Conservation (phyloP, 2,113 vertebrate genomes). For the Gopherus evgoodei region DNA sequence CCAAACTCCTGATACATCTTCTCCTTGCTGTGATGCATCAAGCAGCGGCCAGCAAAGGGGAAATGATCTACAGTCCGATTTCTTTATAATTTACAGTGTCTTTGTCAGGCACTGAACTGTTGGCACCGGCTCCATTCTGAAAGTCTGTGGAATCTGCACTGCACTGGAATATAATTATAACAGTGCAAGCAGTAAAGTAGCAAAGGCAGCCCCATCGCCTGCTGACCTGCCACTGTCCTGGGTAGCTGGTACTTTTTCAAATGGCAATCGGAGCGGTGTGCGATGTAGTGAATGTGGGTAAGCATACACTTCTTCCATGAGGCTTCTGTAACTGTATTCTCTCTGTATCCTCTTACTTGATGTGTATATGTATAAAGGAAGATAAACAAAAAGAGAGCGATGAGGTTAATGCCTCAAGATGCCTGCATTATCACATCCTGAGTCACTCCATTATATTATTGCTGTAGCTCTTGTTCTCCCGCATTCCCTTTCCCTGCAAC, state of each 20-base stretch:
- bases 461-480: neutral
- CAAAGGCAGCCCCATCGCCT: accelerated
- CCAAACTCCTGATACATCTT: constrained; percentile 23
- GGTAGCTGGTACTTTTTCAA: neutral
- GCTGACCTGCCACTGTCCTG: neutral
- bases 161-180: neutral
- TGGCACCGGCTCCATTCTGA: neutral
- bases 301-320: neutral
- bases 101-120: neutral
- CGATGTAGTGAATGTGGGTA: neutral
- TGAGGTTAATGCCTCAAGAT: neutral
- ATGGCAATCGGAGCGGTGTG: neutral
- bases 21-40: constrained; percentile 22
- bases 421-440: neutral
- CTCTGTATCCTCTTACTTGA: accelerated
- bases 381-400: accelerated
- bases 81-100: constrained; percentile 14
- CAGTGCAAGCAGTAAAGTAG: neutral
- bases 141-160: neutral
- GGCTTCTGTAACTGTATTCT: neutral
- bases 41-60: neutral
- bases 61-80: neutral
- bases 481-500: neutral
- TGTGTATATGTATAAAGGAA: neutral
- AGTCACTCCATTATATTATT: neutral